A percentile compares a stretch with the other conserved stretches of the same genome.
Conservation (phyloP, 2,797 vertebrate genomes). For the Acomys russatus region DNA sequence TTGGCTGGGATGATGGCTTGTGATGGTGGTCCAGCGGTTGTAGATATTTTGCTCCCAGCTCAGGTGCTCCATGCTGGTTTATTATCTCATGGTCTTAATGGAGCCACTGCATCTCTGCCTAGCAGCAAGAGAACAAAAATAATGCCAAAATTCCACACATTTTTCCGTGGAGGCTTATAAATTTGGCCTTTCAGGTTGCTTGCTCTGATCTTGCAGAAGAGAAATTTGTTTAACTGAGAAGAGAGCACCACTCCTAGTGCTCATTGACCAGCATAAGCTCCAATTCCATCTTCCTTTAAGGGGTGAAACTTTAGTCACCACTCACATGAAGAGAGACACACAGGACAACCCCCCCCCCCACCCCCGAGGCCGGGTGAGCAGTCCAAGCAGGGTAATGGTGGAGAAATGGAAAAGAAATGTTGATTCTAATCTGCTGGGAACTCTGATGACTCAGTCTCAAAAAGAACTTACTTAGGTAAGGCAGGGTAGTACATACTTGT, state of each 20-base stretch:
- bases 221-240: neutral
- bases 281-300: neutral
- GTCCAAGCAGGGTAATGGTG: conserved; percentile 50
- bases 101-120: fast-evolving
- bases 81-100: neutral
- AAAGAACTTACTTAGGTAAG: neutral
- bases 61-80: too few species aligned
- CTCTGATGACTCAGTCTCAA: conserved; percentile 67
- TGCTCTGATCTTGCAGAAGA: neutral
- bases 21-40: neutral
- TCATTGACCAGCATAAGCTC: neutral
- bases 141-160: too few species aligned
- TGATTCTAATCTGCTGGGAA: neutral
- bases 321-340: conserved; percentile 70
- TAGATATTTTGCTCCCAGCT: neutral
- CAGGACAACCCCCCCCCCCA: too few species aligned
- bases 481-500: neutral
- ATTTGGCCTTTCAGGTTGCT: neutral
- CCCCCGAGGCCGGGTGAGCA: conserved; percentile 61
- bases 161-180: neutral
- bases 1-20: too few species aligned
- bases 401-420: neutral
- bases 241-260: neutral
- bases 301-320: neutral
- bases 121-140: neutral